Evolutionary conservation across 2,113 vertebrate species (phyloP).

Genomic region (Sphaerodactylus townsendi): DNA sequence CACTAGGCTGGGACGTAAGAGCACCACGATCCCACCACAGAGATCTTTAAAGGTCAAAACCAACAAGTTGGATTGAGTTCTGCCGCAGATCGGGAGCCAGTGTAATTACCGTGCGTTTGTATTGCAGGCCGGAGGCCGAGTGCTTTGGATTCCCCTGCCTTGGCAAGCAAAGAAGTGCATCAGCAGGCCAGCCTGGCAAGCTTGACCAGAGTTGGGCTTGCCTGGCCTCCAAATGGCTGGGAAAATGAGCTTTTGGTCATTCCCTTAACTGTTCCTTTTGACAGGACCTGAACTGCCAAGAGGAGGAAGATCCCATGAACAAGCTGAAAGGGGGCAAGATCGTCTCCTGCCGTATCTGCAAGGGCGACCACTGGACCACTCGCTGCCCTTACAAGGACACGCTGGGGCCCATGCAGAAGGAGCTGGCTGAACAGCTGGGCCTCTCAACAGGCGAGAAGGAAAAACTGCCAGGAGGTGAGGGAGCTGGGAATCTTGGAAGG

Average conservation of each 20-base stretch:
- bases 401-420: constrained; percentile 96
- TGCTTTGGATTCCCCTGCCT: background rate
- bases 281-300: constrained; percentile 90
- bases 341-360: constrained; percentile 95
- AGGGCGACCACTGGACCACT: constrained; percentile 98
- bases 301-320: constrained; percentile 97
- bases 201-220: too few species aligned
- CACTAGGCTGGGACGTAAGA: too few species aligned
- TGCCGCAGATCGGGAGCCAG: too few species aligned
- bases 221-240: fast-evolving
- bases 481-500: too few species aligned
- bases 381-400: constrained; percentile 97
- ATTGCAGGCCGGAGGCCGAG: background rate
- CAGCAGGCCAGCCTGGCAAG: too few species aligned
- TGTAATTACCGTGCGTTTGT: background rate
- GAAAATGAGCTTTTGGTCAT: fast-evolving
- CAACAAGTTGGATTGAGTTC: too few species aligned
- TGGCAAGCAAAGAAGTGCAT: too few species aligned
- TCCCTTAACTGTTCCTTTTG: fast-evolving
- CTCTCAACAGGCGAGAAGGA: constrained; percentile 91
- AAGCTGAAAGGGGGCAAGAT: constrained; percentile 98
- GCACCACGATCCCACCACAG: too few species aligned
- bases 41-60: too few species aligned
- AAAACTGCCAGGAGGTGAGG: constrained; percentile 80
- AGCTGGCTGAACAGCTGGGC: constrained; percentile 92